A percentile compares a stretch with the other conserved stretches of the same genome.
Conservation (phyloP, 2,888 invertebrate genomes). For the Acanthosepion pharaonis region DNA sequence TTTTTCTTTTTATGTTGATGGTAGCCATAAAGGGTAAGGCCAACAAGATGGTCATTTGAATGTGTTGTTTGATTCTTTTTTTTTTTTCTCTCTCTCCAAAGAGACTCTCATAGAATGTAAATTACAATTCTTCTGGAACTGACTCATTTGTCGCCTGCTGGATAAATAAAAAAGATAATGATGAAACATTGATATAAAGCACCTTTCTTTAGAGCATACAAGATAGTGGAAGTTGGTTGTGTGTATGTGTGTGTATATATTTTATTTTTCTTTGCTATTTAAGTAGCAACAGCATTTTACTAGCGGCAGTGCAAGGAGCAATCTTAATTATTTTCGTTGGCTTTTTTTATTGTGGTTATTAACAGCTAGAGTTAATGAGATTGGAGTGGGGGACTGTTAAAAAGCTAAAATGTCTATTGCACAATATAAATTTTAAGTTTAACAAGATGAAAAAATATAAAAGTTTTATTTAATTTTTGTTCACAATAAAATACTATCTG, state of each 20-base stretch:
- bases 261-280: not conserved
- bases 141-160: not conserved
- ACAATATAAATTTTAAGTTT: not conserved
- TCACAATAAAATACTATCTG: not conserved
- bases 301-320: conserved; percentile 21
- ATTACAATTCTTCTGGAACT: not conserved
- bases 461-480: not conserved
- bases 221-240: conserved; percentile 2
- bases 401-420: conserved; percentile 35
- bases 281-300: conserved; percentile 25
- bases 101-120: not conserved
- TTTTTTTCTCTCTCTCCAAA: not conserved
- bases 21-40: not conserved
- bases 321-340: not conserved
- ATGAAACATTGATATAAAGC: conserved; percentile 18
- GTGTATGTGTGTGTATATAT: not conserved
- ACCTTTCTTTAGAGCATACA: conserved; percentile 3
- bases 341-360: not conserved
- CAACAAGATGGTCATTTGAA: conserved; percentile 2
- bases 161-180: not conserved
- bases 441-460: not conserved
- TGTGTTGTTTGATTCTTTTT: not conserved
- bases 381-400: not conserved
- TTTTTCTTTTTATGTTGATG: not conserved
- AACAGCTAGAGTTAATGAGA: not conserved